These are phyloP conservation scores for Mesitornis unicolor DNA, from an alignment of 2,113 vertebrate genomes.

Conservation along the genomic window DNA sequence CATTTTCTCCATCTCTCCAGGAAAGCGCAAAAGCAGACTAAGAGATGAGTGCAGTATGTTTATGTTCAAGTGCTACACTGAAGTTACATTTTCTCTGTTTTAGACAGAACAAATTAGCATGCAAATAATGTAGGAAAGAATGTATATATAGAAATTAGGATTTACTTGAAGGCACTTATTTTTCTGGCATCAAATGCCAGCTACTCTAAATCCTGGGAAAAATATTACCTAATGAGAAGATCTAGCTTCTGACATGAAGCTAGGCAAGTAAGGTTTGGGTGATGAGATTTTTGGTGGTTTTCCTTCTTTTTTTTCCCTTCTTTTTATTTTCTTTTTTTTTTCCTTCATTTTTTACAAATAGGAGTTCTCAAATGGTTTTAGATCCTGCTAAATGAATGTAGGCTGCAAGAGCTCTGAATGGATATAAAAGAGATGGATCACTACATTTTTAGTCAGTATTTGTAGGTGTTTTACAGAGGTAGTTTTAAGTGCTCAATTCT, in stretches of 20 bases:
- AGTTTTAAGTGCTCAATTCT: background rate
- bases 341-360: background rate
- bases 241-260: background rate
- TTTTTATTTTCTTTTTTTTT: background rate
- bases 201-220: background rate
- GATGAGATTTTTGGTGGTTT: background rate
- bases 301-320: too few species aligned
- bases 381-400: background rate
- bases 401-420: background rate
- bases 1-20: background rate
- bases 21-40: background rate
- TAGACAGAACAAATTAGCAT: background rate
- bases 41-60: background rate
- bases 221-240: background rate
- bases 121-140: background rate
- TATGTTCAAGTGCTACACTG: background rate
- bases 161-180: background rate
- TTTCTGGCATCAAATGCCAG: background rate
- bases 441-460: background rate
- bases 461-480: background rate
- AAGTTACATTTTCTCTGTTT: background rate
- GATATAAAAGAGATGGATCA: background rate
- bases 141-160: background rate
- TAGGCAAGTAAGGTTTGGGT: background rate
- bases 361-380: background rate